Evolutionary conservation across 1,140 invertebrate genomes (phyloP).

Genomic region (Drosophila parvula): DNA sequence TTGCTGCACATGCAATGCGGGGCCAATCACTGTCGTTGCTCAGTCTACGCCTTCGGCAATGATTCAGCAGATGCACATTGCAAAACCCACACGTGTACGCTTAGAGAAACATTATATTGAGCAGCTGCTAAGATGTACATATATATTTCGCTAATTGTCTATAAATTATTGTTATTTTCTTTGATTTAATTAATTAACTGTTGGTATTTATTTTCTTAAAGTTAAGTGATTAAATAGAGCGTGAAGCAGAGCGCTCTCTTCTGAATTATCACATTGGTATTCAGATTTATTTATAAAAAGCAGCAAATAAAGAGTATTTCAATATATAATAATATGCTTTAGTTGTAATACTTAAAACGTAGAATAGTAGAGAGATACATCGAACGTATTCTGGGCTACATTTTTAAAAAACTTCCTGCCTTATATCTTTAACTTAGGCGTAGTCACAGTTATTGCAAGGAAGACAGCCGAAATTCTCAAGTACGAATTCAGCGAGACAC

Average conservation of each 20-base stretch:
- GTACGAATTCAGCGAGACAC: not conserved
- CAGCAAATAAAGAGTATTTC: too few relatives aligned
- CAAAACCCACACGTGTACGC: conserved; percentile 47
- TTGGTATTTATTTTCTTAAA: not conserved
- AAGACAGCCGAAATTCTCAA: not conserved
- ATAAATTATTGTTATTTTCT: not conserved
- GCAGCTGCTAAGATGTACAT: too few relatives aligned
- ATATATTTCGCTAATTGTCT: not conserved
- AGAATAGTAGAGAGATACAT: too few relatives aligned
- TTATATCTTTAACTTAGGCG: not conserved
- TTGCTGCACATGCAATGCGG: conserved; percentile 65
- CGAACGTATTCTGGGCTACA: too few relatives aligned
- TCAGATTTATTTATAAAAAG: not conserved
- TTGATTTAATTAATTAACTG: not conserved
- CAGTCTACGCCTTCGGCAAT: conserved; percentile 36
- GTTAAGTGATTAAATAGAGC: not conserved
- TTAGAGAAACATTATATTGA: not conserved
- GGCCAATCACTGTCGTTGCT: conserved; percentile 32
- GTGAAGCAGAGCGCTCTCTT: not conserved
- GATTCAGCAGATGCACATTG: conserved; percentile 56
- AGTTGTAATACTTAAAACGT: too few relatives aligned
- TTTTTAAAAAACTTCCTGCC: not conserved
- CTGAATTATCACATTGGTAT: not conserved
- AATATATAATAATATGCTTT: too few relatives aligned
- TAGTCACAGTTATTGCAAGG: not conserved